Evolutionary conservation across 2,888 invertebrate species (phyloP), one percentile per base, ranked within the genome.

Genomic region (Zelleria hepariella): DNA sequence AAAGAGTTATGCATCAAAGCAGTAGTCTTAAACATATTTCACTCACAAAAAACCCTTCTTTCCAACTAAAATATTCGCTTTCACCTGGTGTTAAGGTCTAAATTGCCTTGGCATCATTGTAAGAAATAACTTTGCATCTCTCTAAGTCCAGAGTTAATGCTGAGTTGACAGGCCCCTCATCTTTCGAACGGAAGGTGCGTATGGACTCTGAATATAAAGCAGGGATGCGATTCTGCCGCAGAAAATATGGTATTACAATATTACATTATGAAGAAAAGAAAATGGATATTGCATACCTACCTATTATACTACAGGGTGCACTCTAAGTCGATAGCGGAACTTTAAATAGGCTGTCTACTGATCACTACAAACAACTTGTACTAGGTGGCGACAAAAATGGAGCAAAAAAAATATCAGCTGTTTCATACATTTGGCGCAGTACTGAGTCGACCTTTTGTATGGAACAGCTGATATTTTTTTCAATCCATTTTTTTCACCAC

Each of bases 201-300:
- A 56, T 57, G 54, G 26, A 24, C 26, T 25, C 23, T 61, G 61
- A 61, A 61, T 61, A 58, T 42, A 27, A 58, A 61, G 32, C 26
- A 58, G 32, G 32, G 32, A 10, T 15, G 32, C 32, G 32, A 42
- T 15, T 42, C 32, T 42, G 15, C 32, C 15, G 15, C 10, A 42
- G 32, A 42, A 42, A n/a, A n/a, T n/a, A n/a, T 42, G 2, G 32
- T 32, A 32, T 2, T 1, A 32, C n/a, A n/a, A n/a, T n/a, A n/a
- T n/a, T n/a, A n/a, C n/a, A n/a, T n/a, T n/a, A n/a, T n/a, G n/a
- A n/a, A n/a, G n/a, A n/a, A n/a, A n/a, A n/a, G n/a, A n/a, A n/a
- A n/a, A n/a, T n/a, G n/a, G n/a, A n/a, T n/a, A n/a, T n/a, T n/a
- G n/a, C n/a, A n/a, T n/a, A n/a, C n/a, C n/a, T n/a, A n/a, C n/a